Percentiles rank a stretch among this genome's conserved stretches.
phyloP scores from a whole-genome alignment of 2,113 vertebrate genomes.

The Aspidoscelis tigris region DNA sequence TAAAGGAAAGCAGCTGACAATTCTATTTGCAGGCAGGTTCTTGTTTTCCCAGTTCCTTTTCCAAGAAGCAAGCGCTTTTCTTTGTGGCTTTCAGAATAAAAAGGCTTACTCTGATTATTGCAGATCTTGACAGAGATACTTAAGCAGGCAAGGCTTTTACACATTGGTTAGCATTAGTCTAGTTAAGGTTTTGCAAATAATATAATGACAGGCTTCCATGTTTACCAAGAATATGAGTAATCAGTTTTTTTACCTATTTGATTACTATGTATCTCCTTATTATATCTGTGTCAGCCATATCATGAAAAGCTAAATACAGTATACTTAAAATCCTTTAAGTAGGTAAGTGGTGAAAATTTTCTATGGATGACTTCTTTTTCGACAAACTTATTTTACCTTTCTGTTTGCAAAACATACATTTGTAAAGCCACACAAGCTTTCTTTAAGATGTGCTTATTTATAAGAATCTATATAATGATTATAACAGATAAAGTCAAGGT shows the following conservation, averaged over 20 bases:
- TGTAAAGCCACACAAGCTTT: not conserved
- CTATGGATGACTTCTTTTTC: not conserved
- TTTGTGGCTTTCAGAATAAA: too few relatives aligned
- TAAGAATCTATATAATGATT: too few relatives aligned
- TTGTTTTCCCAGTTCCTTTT: too few relatives aligned
- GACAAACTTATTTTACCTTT: not conserved
- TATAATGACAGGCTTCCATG: not conserved
- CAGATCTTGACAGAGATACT: too few relatives aligned
- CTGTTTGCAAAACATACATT: too few relatives aligned
- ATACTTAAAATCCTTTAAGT: not conserved
- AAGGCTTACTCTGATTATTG: too few relatives aligned
- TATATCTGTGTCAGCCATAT: conserved; percentile 16
- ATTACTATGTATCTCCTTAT: not conserved
- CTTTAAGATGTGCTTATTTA: too few relatives aligned
- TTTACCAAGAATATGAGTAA: conserved; percentile 67
- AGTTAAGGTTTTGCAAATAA: not conserved
- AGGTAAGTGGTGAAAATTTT: not conserved
- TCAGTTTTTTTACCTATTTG: conserved; percentile 38
- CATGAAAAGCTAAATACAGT: not conserved
- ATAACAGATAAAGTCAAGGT: too few relatives aligned
- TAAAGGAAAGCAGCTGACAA: too few relatives aligned
- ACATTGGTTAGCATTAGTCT: not conserved
- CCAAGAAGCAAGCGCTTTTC: too few relatives aligned
- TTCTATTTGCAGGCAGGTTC: too few relatives aligned
- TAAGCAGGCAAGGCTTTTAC: not conserved